A percentile compares a stretch with the other conserved stretches of the same genome.
phyloP scores from a whole-genome alignment of 2,888 invertebrate species.

The Agrypnus murinus region DNA sequence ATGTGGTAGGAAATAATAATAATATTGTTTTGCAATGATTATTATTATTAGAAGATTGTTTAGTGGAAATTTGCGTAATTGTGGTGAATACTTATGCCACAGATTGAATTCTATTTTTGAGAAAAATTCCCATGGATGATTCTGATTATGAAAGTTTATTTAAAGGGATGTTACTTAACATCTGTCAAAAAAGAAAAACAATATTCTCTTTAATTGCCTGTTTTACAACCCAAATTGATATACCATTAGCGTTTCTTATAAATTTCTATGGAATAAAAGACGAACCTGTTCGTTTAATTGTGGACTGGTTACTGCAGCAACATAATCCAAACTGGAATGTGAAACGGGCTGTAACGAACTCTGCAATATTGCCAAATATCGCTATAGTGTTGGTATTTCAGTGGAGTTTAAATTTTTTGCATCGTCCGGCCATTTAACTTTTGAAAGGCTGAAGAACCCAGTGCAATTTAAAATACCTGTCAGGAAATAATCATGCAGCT shows the following conservation, averaged over 20 bases:
- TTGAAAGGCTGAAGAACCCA: constrained; percentile 19
- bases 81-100: too few species aligned
- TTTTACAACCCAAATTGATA: constrained; percentile 18
- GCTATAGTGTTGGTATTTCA: background rate
- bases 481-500: constrained; percentile 21
- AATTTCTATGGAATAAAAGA: constrained; percentile 8
- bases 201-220: constrained; percentile 10
- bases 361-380: constrained; percentile 28
- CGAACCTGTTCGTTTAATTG: constrained; percentile 29
- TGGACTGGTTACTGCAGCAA: constrained; percentile 27
- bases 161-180: too few species aligned
- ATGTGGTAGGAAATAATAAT: too few species aligned
- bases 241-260: constrained; percentile 18
- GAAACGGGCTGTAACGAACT: constrained; percentile 28
- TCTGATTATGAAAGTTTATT: too few species aligned
- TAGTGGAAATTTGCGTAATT: too few species aligned
- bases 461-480: constrained; percentile 16
- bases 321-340: constrained; percentile 32
- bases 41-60: too few species aligned
- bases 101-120: too few species aligned
- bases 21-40: too few species aligned
- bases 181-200: background rate
- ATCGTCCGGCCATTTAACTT: constrained; percentile 19
- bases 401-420: constrained; percentile 23
- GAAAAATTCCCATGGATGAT: too few species aligned